These are phyloP conservation scores for Cotesia congregata DNA, from an alignment of 2,888 invertebrate species.

Conservation along the genomic window DNA sequence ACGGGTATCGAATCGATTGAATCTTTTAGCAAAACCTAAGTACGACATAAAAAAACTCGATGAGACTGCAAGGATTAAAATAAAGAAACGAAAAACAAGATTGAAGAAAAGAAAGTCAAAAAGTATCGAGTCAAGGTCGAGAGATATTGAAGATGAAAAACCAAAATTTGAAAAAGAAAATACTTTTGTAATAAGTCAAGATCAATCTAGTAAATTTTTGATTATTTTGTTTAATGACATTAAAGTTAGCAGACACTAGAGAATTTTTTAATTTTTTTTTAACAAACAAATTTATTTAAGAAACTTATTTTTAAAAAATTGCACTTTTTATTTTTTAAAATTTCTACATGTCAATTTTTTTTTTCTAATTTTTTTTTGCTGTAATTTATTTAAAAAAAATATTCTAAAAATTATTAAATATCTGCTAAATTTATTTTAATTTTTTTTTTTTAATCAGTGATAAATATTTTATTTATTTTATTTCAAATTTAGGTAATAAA, in stretches of 20 bases:
- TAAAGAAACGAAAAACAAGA: conserved; percentile 54
- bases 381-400: too few species aligned
- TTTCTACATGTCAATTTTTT: too few species aligned
- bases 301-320: too few species aligned
- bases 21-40: conserved; percentile 42
- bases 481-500: neutral
- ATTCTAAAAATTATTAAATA: too few species aligned
- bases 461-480: conserved; percentile 2
- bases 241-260: too few species aligned
- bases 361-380: too few species aligned
- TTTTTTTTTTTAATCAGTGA: neutral
- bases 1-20: conserved; percentile 37
- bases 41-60: conserved; percentile 45
- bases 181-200: conserved; percentile 42
- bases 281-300: too few species aligned
- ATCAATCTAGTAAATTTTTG: conserved; percentile 39
- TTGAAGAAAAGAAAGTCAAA: conserved; percentile 58
- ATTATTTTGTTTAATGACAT: too few species aligned
- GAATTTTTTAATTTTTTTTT: too few species aligned
- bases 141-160: conserved; percentile 45
- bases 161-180: conserved; percentile 48
- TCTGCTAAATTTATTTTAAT: too few species aligned
- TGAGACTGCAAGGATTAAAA: conserved; percentile 45
- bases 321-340: too few species aligned
- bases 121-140: conserved; percentile 58